These are phyloP conservation scores for Hemibagrus guttatus DNA, from an alignment of 2,797 vertebrate species.

Conservation along the genomic window DNA sequence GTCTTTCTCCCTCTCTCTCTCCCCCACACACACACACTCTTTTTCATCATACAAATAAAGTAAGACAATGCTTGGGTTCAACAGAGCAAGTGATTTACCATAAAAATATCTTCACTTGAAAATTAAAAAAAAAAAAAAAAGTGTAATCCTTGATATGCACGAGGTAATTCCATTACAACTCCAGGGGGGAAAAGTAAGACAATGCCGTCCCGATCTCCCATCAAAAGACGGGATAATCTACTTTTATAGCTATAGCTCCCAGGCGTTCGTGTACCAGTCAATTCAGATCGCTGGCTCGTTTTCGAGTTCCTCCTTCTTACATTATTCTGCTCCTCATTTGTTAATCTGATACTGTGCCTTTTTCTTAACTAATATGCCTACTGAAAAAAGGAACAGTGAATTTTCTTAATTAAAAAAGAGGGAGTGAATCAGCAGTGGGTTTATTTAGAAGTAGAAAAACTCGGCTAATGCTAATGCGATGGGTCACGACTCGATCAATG, in stretches of 20 bases:
- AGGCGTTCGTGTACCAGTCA: slow-evolving; percentile 52
- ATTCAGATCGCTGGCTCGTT: slow-evolving; percentile 48
- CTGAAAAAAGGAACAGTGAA: slow-evolving; percentile 50
- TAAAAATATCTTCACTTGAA: slow-evolving; percentile 27
- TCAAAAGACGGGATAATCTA: slow-evolving; percentile 50
- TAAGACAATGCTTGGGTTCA: not conserved
- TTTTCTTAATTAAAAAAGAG: slow-evolving; percentile 53
- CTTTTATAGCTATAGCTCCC: slow-evolving; percentile 48
- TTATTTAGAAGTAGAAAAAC: slow-evolving; percentile 19
- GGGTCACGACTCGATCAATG: slow-evolving; percentile 27
- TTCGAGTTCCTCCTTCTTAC: slow-evolving; percentile 15
- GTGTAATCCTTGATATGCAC: slow-evolving; percentile 44
- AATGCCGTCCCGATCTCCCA: slow-evolving; percentile 42
- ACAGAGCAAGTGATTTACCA: slow-evolving; percentile 25
- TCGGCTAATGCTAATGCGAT: slow-evolving; percentile 26
- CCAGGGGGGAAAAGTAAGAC: slow-evolving; percentile 36
- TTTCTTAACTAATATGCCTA: slow-evolving; percentile 47
- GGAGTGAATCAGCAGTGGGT: slow-evolving; percentile 13
- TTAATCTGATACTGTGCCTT: slow-evolving; percentile 39
- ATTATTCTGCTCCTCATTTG: slow-evolving; percentile 48
- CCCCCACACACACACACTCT: not conserved
- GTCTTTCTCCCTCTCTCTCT: not conserved
- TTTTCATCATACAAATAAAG: slow-evolving; percentile 16
- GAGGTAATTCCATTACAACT: slow-evolving; percentile 53
- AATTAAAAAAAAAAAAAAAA: not conserved